These are phyloP conservation scores for Phodopus roborovskii DNA, from an alignment of 2,113 vertebrate species.

Conservation along the genomic window DNA sequence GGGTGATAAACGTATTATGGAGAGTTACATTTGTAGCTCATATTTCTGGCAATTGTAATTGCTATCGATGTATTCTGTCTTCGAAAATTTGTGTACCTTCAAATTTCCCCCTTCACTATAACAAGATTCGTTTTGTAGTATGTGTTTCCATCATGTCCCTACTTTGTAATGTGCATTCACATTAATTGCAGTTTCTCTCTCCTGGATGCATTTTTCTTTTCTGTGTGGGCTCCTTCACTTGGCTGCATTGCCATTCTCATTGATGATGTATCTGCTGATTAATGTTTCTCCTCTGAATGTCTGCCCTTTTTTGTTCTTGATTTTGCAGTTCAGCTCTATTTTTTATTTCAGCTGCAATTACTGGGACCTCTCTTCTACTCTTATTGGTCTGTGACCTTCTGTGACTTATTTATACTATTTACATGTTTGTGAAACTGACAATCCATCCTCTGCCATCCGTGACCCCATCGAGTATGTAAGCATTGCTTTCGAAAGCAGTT, in stretches of 20 bases:
- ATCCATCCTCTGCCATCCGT: background rate
- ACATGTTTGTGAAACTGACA: constrained; percentile 1
- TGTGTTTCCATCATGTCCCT: constrained; percentile 7
- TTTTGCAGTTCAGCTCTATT: constrained; percentile 50
- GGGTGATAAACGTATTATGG: background rate
- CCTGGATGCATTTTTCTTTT: constrained; percentile 59
- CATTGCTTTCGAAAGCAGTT: background rate
- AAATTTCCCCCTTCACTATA: background rate
- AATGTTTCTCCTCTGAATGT: constrained; percentile 57
- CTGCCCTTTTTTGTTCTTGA: constrained; percentile 62
- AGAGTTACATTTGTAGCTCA: background rate
- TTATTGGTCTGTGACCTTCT: constrained; percentile 1
- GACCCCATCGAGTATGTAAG: constrained; percentile 14
- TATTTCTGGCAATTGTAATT: constrained; percentile 41
- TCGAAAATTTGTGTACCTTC: constrained; percentile 2
- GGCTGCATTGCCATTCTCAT: constrained; percentile 47
- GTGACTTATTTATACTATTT: constrained; percentile 54
- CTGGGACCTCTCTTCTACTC: constrained; percentile 53
- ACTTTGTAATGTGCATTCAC: constrained; percentile 16
- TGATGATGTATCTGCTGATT: constrained; percentile 63
- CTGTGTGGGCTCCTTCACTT: constrained; percentile 36
- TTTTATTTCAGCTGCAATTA: constrained; percentile 60
- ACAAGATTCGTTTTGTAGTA: constrained; percentile 34
- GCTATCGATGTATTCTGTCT: constrained; percentile 53
- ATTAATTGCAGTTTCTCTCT: constrained; percentile 47